phyloP scores from a whole-genome alignment of 2,888 invertebrate genomes.

The Taphrorychus bicolor region DNA sequence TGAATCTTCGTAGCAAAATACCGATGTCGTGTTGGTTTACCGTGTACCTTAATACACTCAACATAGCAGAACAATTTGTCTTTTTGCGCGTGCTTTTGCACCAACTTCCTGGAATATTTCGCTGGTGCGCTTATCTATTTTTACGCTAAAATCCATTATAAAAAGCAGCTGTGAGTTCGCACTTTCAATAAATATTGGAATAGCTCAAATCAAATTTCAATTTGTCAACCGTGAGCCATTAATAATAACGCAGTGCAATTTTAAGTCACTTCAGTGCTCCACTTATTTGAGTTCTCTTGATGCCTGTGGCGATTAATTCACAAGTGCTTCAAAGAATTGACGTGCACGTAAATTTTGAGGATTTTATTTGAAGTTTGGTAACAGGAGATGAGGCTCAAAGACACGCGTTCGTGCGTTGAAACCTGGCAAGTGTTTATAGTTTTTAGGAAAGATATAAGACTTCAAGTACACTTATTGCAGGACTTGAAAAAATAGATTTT shows the following conservation, averaged over 20 bases:
- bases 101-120: constrained; percentile 17
- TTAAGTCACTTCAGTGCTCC: too few relatives aligned
- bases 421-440: neutral
- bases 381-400: neutral
- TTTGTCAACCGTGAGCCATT: too few relatives aligned
- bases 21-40: neutral
- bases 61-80: constrained; percentile 15
- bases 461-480: too few relatives aligned
- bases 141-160: neutral
- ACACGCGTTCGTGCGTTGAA: neutral
- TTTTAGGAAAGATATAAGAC: neutral
- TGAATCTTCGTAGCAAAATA: too few relatives aligned
- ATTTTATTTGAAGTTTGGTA: neutral
- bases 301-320: too few relatives aligned
- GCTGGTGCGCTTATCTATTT: constrained; percentile 11
- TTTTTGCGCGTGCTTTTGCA: constrained; percentile 8
- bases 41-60: neutral
- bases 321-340: neutral
- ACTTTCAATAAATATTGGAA: neutral
- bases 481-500: too few relatives aligned
- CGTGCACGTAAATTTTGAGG: neutral
- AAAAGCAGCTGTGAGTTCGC: neutral
- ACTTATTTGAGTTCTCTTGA: too few relatives aligned
- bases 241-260: too few relatives aligned
- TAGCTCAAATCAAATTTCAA: neutral